phyloP scores from a whole-genome alignment of 2,888 invertebrate genomes.

The Microdon myrmicae region DNA sequence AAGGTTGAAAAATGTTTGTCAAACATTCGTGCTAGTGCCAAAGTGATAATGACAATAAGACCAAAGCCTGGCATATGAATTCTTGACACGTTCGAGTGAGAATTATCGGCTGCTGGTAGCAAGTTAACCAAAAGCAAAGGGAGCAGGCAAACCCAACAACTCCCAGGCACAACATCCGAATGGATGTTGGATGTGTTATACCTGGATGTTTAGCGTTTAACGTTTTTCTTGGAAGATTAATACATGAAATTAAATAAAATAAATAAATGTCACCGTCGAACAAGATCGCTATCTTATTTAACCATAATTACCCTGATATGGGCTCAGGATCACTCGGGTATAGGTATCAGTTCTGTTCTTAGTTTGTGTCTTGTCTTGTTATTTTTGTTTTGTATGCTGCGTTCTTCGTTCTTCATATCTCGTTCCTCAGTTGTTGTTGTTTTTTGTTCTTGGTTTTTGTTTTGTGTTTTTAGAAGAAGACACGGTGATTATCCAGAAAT shows the following conservation, averaged over 20 bases:
- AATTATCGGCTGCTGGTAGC: background rate
- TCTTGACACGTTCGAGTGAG: constrained; percentile 34
- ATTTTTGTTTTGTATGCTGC: constrained; percentile 26
- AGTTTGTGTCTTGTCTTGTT: constrained; percentile 42
- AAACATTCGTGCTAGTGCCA: constrained; percentile 41
- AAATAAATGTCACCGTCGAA: constrained; percentile 67
- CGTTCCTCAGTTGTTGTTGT: too few relatives aligned
- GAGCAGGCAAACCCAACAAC: constrained; percentile 5
- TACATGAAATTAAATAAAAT: constrained; percentile 68
- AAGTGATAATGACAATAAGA: constrained; percentile 50
- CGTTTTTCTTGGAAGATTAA: constrained; percentile 65
- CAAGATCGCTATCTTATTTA: constrained; percentile 68
- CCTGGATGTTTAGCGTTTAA: constrained; percentile 53
- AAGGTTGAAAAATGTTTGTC: constrained; percentile 50
- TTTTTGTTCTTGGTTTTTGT: too few relatives aligned
- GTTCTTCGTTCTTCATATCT: constrained; percentile 36
- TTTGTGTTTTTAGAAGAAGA: constrained; percentile 8
- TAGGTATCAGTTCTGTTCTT: constrained; percentile 52
- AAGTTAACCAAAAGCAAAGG: background rate
- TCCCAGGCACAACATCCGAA: constrained; percentile 34
- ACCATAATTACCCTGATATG: constrained; percentile 68
- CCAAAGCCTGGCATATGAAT: constrained; percentile 37
- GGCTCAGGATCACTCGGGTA: constrained; percentile 55
- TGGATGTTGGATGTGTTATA: constrained; percentile 52
- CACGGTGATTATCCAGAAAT: constrained; percentile 46